Evolutionary conservation across 2,113 vertebrate genomes (phyloP), one percentile per base, ranked within the genome.

Genomic region (Riparia riparia): DNA sequence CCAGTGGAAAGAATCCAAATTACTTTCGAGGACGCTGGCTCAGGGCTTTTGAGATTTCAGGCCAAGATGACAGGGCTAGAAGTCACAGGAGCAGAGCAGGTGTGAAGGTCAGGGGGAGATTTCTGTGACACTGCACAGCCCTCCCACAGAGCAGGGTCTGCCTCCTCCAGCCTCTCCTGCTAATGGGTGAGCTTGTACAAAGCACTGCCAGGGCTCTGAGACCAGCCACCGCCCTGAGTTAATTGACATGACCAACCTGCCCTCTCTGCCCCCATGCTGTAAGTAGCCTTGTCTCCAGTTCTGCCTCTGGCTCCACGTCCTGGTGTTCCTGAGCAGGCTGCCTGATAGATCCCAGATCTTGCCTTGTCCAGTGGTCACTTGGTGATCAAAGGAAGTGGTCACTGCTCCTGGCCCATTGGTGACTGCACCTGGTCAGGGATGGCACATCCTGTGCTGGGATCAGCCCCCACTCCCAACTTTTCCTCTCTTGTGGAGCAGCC

Each of bases 1-100:
- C 82, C 89, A 88, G 39, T 87, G 95, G 95, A 92, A 88, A 88
- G 74, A 83, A 66, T 92, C 95, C 93, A 96, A 96, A 80, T 72
- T 69, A 81, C 84, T 97, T 97, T 94, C 24, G 44, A 96, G 74
- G 90, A 88, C 0, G 12, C 58, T 92, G 84, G 60, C 78, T 93
- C 34, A n/a, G 82, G 69, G 25, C 41, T 94, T 94, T 77, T 88
- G 58, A 88, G 79, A 39, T n/a, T 81, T 80, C 6, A 2, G 86
- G 89, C 82, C 51, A 82, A 65, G 54, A 90, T 39, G 70, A 92
- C 79, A 86, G 71, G 29, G 34, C 28, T 73, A 34, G 71, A 72
- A 77, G 70, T 44, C 66, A 42, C 7, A 47, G 68, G 64, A 87
- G 57, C 34, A 54, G 73, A 80, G 76, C 68, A 96, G 84, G 91